Conservation (phyloP, 2,888 invertebrate genomes). For the Conus canariensis region DNA sequence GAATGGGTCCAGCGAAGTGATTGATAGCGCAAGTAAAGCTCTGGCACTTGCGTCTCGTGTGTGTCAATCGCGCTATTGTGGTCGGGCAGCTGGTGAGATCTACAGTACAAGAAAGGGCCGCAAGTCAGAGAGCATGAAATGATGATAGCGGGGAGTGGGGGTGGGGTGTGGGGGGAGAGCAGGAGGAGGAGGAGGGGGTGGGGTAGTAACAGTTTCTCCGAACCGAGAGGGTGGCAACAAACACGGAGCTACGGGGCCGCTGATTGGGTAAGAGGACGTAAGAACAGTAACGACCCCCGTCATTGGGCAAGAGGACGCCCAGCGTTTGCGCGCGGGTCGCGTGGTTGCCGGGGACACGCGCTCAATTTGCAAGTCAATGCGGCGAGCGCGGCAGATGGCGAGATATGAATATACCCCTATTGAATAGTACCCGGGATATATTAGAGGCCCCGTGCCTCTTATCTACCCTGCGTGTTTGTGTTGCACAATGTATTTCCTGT, state of each 20-base stretch:
- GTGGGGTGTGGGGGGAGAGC: not conserved
- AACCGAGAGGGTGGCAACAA: conserved; percentile 22
- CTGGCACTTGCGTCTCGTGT: not conserved
- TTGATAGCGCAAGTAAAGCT: conserved; percentile 27
- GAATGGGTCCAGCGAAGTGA: not conserved
- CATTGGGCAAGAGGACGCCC: conserved; percentile 32
- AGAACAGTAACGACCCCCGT: conserved; percentile 35
- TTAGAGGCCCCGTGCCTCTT: conserved; percentile 41
- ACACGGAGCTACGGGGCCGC: conserved; percentile 3
- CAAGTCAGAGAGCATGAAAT: conserved; percentile 30
- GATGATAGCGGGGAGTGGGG: conserved; percentile 10
- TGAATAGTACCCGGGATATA: conserved; percentile 44
- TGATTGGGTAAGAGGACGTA: conserved; percentile 36
- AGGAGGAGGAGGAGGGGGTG: not conserved
- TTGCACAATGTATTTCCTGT: conserved; percentile 46
- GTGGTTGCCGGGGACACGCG: conserved; percentile 44
- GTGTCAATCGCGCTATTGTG: conserved; percentile 28
- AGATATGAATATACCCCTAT: conserved; percentile 45
- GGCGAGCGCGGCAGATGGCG: conserved; percentile 38
- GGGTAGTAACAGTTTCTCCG: conserved; percentile 11
- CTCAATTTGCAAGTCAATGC: conserved; percentile 45
- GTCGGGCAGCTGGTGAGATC: conserved; percentile 25
- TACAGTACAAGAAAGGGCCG: conserved; percentile 23
- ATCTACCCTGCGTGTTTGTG: conserved; percentile 43
- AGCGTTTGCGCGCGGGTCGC: not conserved